phyloP scores from a whole-genome alignment of 64 coral and sea anemone species.

The Hydrozoanthus tunicans region DNA sequence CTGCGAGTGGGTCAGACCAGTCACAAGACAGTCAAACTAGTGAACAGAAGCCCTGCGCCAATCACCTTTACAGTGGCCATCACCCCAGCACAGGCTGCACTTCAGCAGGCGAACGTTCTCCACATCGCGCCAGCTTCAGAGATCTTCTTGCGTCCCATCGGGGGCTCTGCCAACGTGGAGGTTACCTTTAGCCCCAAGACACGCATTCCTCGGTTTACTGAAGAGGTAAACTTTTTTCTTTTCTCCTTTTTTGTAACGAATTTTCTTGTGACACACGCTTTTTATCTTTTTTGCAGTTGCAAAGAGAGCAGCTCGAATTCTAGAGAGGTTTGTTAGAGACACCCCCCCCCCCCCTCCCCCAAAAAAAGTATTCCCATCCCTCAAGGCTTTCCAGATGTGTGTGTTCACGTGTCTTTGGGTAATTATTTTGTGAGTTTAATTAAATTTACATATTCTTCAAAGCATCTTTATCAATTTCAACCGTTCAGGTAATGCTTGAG shows the following conservation, averaged over 20 bases:
- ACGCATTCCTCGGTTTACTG: constrained; percentile 93
- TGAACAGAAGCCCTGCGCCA: constrained; percentile 91
- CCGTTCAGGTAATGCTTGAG: constrained; percentile 88
- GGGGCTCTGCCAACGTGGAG: constrained; percentile 77
- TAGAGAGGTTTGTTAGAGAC: too few species aligned
- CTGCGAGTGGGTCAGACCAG: constrained; percentile 85
- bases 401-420: too few species aligned
- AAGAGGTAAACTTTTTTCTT: constrained; percentile 64
- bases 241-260: neutral
- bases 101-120: constrained; percentile 84
- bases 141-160: constrained; percentile 79
- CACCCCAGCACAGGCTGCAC: constrained; percentile 75
- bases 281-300: too few species aligned
- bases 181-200: constrained; percentile 85
- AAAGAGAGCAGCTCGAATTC: too few species aligned
- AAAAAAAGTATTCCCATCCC: too few species aligned
- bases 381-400: too few species aligned
- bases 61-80: constrained; percentile 91
- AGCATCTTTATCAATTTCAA: neutral
- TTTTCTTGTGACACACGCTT: too few species aligned
- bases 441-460: too few species aligned
- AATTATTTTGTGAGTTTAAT: too few species aligned
- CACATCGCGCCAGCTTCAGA: constrained; percentile 82
- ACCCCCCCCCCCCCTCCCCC: too few species aligned
- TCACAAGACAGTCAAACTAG: constrained; percentile 75